phyloP scores from a whole-genome alignment of 2,113 vertebrate species.

The Engystomops pustulosus region DNA sequence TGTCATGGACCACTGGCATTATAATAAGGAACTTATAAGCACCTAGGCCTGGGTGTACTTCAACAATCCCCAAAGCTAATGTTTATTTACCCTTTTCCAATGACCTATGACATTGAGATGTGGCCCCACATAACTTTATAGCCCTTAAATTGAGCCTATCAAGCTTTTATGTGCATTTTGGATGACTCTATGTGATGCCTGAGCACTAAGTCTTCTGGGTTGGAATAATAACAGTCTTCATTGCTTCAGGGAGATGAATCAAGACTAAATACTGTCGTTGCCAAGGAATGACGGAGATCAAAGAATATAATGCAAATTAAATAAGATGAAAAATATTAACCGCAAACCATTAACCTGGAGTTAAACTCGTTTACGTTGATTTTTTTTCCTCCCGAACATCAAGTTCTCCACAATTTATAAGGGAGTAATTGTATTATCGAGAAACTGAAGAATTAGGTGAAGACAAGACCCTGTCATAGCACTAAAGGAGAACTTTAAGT shows the following conservation, averaged over 20 bases:
- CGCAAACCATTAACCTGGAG: slow-evolving; percentile 11
- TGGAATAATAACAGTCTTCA: background rate
- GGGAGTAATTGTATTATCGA: background rate
- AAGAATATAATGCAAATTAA: slow-evolving; percentile 4
- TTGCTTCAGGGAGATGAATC: slow-evolving; percentile 23
- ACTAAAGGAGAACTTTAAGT: background rate
- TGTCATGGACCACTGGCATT: too few species aligned
- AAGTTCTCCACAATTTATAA: background rate
- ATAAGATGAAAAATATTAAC: background rate
- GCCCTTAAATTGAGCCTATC: background rate
- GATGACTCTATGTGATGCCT: background rate
- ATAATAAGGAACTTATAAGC: too few species aligned
- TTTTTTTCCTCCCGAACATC: background rate
- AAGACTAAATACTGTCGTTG: background rate
- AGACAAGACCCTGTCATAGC: background rate
- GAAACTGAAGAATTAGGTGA: background rate
- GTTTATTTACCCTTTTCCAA: too few species aligned
- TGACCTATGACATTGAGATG: too few species aligned
- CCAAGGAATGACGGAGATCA: background rate
- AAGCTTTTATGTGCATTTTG: background rate
- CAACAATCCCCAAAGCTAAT: too few species aligned
- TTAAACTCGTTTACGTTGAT: slow-evolving; percentile 28
- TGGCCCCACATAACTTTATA: background rate
- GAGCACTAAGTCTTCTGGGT: background rate
- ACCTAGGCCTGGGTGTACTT: too few species aligned